These are phyloP conservation scores for Sebastes hubbsi DNA, from an alignment of 2,797 vertebrate genomes.

Conservation along the genomic window DNA sequence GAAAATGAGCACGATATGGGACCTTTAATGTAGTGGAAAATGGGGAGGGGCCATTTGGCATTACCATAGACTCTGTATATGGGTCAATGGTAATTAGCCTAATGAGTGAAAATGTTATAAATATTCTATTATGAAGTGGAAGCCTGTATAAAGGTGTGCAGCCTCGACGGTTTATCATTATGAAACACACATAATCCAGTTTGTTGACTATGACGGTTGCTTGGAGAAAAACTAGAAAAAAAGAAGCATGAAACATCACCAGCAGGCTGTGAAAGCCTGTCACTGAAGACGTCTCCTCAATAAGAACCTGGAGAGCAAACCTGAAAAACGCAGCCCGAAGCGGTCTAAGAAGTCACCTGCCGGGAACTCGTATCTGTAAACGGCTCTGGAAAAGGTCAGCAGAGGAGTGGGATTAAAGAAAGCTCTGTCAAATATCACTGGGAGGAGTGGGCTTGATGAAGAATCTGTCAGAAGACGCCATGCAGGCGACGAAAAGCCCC, in stretches of 20 bases:
- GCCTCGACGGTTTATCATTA: background rate
- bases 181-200: background rate
- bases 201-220: background rate
- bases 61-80: background rate
- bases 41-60: background rate
- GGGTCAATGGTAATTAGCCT: constrained; percentile 27
- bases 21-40: background rate
- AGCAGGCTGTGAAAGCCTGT: background rate
- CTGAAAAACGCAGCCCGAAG: constrained; percentile 1
- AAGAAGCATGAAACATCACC: background rate
- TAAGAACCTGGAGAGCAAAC: background rate
- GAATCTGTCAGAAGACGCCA: background rate
- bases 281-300: background rate
- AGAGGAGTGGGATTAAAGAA: constrained; percentile 14
- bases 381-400: constrained; percentile 23
- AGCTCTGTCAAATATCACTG: background rate
- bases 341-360: background rate
- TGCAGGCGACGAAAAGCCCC: background rate
- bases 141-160: constrained; percentile 24
- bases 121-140: background rate
- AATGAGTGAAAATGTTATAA: constrained; percentile 5
- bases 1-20: too few species aligned
- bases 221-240: background rate
- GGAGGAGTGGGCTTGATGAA: constrained; percentile 9
- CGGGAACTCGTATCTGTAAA: background rate